phyloP scores from a whole-genome alignment of 2,797 vertebrate species.

The Lutjanus argentimaculatus region DNA sequence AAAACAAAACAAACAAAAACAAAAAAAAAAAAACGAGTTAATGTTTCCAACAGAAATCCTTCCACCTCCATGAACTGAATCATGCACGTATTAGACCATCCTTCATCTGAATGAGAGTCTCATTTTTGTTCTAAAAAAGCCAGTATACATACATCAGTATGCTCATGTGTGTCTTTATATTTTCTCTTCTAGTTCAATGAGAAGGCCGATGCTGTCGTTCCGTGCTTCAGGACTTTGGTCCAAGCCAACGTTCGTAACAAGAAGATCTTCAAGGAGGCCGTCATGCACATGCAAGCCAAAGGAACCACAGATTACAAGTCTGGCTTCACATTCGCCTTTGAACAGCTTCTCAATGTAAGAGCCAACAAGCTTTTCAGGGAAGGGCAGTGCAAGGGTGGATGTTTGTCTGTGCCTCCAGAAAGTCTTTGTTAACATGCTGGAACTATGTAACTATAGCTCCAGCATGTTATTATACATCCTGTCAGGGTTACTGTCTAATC shows the following conservation, averaged over 20 bases:
- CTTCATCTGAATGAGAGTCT: too few relatives aligned
- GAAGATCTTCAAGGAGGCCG: constrained; percentile 97
- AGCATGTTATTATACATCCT: constrained; percentile 23
- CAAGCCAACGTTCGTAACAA: constrained; percentile 98
- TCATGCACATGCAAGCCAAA: constrained; percentile 95
- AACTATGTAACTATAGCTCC: neutral
- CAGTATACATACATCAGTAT: neutral
- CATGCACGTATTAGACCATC: too few relatives aligned
- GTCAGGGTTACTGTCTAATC: constrained; percentile 46
- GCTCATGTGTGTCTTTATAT: constrained; percentile 23
- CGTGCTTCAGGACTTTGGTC: constrained; percentile 96
- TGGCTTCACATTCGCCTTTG: constrained; percentile 97
- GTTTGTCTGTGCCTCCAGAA: constrained; percentile 33
- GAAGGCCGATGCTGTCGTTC: constrained; percentile 94
- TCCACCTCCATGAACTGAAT: too few relatives aligned
- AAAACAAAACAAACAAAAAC: too few relatives aligned
- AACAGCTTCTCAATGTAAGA: constrained; percentile 98
- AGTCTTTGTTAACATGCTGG: constrained; percentile 2
- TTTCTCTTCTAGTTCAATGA: constrained; percentile 92
- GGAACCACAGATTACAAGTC: constrained; percentile 99
- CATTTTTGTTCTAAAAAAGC: neutral
- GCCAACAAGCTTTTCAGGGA: constrained; percentile 29
- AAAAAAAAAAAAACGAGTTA: too few relatives aligned
- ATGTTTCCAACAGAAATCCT: too few relatives aligned
- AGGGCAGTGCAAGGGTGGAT: constrained; percentile 8